Conservation (phyloP, 2,797 vertebrate genomes). For the Chrosomus eos region DNA sequence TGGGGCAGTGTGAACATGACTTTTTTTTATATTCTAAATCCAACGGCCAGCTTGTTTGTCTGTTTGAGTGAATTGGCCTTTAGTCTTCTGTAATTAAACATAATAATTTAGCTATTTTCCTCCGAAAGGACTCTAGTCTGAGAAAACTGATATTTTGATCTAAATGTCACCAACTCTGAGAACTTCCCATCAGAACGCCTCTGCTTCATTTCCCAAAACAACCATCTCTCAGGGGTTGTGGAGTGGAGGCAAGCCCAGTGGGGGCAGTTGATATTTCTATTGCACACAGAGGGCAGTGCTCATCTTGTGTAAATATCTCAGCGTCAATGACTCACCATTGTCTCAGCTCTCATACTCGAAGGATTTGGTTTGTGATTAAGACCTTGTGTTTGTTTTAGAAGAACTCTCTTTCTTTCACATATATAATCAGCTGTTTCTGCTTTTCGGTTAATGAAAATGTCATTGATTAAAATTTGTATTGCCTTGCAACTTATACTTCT, state of each 20-base stretch:
- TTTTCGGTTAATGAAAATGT: not conserved
- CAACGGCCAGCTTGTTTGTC: no score
- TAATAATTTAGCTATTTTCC: conserved; percentile 1
- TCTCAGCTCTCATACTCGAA: not conserved
- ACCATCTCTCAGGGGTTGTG: conserved; percentile 20
- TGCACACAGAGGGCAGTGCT: conserved; percentile 10
- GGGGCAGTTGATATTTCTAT: conserved; percentile 28
- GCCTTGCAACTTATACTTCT: not conserved
- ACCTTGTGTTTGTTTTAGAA: not conserved
- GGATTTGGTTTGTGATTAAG: conserved; percentile 11
- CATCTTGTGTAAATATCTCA: conserved; percentile 43
- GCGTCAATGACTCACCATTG: conserved; percentile 12
- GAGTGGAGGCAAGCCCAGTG: conserved; percentile 27
- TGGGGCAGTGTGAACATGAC: no score
- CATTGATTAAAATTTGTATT: not conserved
- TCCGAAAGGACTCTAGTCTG: not conserved
- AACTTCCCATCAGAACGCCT: conserved; percentile 26
- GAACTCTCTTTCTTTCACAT: not conserved
- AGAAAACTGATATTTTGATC: conserved; percentile 17
- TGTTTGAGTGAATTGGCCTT: no score
- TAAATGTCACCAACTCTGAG: conserved; percentile 14
- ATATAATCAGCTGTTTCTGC: not conserved
- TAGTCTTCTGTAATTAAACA: not conserved
- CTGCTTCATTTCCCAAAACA: conserved; percentile 46
- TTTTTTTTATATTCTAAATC: no score